Evolutionary conservation across 1,140 invertebrate species (phyloP), one percentile per base, ranked within the genome.

Genomic region (Drosophila nannoptera): DNA sequence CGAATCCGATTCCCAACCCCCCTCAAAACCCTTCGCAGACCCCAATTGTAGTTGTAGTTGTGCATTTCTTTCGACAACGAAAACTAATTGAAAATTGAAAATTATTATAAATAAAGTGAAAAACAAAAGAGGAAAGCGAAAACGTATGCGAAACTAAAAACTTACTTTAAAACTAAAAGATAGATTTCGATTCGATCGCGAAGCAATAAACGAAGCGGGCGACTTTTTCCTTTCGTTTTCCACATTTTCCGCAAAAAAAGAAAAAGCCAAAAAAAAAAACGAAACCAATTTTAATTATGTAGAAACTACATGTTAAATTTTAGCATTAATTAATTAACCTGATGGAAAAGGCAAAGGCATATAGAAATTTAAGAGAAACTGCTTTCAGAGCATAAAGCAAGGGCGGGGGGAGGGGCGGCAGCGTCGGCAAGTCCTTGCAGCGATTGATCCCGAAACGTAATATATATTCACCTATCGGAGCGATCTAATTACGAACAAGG

Each of bases 291-390:
- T 67, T 59, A 83, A 84, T 78, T 76, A 84, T 83, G 80, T 83
- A 84, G 80, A 65, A 84, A 83, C 80, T 84, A 84, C 80, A 83
- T 84, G 80, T 84, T 84, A 84, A 83, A 83, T 73, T 73, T 78
- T 78, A 80, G 77, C 61, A 80, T 73, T 82, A 82, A 75, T 68
- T 76, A 73, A 61, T 69, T 42, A 61, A 73, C 22, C 22, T 22
- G 22, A 22, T 22, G 22, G 22, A 53, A 38, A 50, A 9, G 63
- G 52, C 22, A 48, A 40, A 53, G 2, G 22, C 22, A 38, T 9
- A 11, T 9, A 11, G 9, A 38, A 38, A 22, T 22, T 22, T 22
- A 22, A 22, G 22, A 22, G 22, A 22, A 22, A 2, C 22, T 22
- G 22, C 22, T 22, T 22, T 3, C 22, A 3, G 22, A 22, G 22